Conservation (phyloP, 2,113 vertebrate species). For the Microtus ochrogaster region DNA sequence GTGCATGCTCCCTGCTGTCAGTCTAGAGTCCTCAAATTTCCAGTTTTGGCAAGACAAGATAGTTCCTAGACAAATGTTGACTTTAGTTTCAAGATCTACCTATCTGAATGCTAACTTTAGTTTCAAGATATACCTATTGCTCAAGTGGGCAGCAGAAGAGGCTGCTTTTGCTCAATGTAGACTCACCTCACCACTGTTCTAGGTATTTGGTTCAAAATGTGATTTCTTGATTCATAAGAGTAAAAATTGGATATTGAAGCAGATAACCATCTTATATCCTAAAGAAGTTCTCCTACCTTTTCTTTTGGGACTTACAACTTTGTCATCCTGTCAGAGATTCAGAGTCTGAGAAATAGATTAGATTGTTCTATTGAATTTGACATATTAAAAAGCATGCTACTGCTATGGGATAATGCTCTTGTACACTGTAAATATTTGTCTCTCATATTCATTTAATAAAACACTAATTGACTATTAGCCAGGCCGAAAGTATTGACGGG, state of each 20-base stretch:
- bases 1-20: too few species aligned
- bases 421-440: too few species aligned
- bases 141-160: background rate
- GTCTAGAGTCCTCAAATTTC: too few species aligned
- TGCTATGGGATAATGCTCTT: too few species aligned
- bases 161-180: background rate
- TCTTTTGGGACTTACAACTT: background rate
- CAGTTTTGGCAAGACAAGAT: background rate
- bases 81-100: background rate
- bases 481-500: too few species aligned
- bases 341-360: slow-evolving; percentile 2
- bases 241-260: background rate
- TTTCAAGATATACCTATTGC: background rate
- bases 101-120: background rate
- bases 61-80: background rate
- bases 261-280: background rate
- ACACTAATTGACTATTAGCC: too few species aligned
- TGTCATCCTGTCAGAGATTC: background rate
- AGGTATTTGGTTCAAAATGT: background rate
- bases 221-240: background rate
- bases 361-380: slow-evolving; percentile 28
- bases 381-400: slow-evolving; percentile 5
- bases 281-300: background rate
- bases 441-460: too few species aligned
- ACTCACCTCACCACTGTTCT: background rate